Evolutionary conservation across 2,113 vertebrate species (phyloP).

Genomic region (Odontophorus gujanensis): DNA sequence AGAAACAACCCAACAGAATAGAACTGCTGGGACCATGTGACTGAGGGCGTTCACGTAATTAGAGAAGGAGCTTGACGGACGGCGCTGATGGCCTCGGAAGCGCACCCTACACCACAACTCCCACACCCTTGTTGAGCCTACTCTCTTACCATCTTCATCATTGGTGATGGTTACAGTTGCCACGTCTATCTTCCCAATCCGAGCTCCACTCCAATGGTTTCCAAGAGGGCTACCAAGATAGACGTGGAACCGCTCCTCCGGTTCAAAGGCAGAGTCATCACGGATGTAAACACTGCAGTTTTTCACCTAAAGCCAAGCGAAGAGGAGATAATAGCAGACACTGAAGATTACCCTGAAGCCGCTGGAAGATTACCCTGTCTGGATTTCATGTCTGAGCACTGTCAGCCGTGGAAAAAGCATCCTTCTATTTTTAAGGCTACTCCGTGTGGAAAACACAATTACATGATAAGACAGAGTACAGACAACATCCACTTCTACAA

Average conservation of each 20-base stretch:
- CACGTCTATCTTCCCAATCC: slow-evolving; percentile 82
- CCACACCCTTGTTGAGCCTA: neutral
- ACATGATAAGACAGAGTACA: neutral
- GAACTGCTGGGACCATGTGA: neutral
- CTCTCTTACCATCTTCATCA: slow-evolving; percentile 90
- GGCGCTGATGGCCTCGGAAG: neutral
- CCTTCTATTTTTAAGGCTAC: neutral
- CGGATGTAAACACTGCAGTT: slow-evolving; percentile 90
- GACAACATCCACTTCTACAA: neutral
- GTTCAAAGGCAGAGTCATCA: slow-evolving; percentile 94
- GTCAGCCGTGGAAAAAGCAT: neutral
- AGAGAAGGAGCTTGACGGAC: neutral
- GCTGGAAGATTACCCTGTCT: neutral
- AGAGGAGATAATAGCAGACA: neutral
- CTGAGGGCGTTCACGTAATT: fast-evolving
- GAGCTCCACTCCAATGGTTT: slow-evolving; percentile 95
- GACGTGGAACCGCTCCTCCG: slow-evolving; percentile 94
- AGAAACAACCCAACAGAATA: neutral
- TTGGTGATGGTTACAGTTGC: slow-evolving; percentile 92
- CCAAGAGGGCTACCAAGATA: slow-evolving; percentile 88
- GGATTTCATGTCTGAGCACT: neutral
- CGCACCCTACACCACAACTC: neutral
- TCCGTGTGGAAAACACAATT: neutral
- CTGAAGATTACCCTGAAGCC: neutral
- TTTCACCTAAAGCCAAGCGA: slow-evolving; percentile 82